Percentiles rank a stretch among this genome's conserved stretches.
These are phyloP conservation scores for Patiria miniata DNA, from an alignment of 35 echinoderm and acorn worm genomes.

Conservation along the genomic window DNA sequence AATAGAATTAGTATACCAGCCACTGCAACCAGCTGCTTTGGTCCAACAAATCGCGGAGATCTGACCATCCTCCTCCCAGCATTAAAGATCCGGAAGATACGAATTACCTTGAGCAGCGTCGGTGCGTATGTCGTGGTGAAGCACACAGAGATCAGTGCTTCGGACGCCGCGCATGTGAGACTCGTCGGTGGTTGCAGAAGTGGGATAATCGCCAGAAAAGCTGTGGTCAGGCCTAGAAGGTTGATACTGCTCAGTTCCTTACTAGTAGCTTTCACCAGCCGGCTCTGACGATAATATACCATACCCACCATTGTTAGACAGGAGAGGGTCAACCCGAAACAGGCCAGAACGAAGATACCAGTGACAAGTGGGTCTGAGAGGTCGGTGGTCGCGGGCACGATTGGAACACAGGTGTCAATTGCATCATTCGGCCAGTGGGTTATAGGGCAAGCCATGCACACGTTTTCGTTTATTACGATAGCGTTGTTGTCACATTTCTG, in stretches of 20 bases:
- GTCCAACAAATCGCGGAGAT: constrained; percentile 19
- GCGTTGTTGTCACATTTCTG: constrained; percentile 35
- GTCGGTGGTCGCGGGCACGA: constrained; percentile 3
- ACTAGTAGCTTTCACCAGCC: constrained; percentile 32
- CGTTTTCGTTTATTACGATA: constrained; percentile 30
- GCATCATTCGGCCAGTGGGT: constrained; percentile 50
- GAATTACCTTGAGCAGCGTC: constrained; percentile 29
- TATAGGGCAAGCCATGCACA: constrained; percentile 20
- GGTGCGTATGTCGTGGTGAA: constrained; percentile 35
- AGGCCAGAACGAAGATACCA: not conserved
- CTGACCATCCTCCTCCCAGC: constrained; percentile 30
- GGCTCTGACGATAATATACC: not conserved
- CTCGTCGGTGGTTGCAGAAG: constrained; percentile 12
- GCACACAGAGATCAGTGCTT: constrained; percentile 22
- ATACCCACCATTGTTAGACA: not conserved
- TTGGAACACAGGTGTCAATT: constrained; percentile 19
- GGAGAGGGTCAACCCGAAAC: not conserved
- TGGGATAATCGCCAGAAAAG: constrained; percentile 12
- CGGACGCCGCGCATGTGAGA: not conserved
- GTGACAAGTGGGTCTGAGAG: constrained; percentile 21
- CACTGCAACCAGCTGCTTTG: not conserved
- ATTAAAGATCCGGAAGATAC: constrained; percentile 25
- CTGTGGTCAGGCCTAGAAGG: not conserved
- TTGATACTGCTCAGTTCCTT: constrained; percentile 30
- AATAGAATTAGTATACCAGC: not conserved